Conservation (phyloP, 2,888 invertebrate species). For the Leucozona laternaria region DNA sequence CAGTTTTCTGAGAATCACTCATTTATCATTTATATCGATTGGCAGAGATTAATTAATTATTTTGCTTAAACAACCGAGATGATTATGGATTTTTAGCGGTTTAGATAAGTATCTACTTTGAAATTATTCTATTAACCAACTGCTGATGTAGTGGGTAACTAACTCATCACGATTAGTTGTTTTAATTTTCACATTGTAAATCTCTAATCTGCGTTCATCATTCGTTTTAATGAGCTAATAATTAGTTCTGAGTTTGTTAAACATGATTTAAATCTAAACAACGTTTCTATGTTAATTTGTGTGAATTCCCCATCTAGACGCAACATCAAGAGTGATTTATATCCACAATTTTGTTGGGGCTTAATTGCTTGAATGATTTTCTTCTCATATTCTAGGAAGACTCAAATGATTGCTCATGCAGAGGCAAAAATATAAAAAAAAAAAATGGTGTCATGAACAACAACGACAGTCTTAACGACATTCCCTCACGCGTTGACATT, state of each 20-base stretch:
- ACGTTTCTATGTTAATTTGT: conserved; percentile 8
- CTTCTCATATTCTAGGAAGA: conserved; percentile 3
- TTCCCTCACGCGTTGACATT: conserved; percentile 29
- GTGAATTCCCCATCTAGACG: conserved; percentile 1
- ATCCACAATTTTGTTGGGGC: neutral
- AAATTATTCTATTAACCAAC: too few relatives aligned
- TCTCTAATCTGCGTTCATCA: neutral
- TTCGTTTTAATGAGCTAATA: conserved; percentile 20
- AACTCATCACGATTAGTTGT: neutral
- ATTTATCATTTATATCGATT: too few relatives aligned
- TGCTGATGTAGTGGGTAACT: neutral
- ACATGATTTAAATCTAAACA: conserved; percentile 10
- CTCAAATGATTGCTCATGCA: conserved; percentile 1
- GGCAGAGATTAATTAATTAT: too few relatives aligned
- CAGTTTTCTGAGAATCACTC: too few relatives aligned
- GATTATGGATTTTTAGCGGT: too few relatives aligned
- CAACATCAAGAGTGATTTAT: conserved; percentile 15
- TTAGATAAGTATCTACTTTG: too few relatives aligned
- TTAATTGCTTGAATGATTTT: conserved; percentile 28
- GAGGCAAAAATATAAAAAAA: neutral
- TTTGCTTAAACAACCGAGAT: too few relatives aligned
- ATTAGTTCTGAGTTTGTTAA: conserved; percentile 7
- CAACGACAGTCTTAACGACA: conserved; percentile 15
- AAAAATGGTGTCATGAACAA: conserved; percentile 29
- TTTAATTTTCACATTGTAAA: neutral